A percentile compares a stretch with the other conserved stretches of the same genome.
These are phyloP conservation scores for Pedetes capensis DNA, from an alignment of 2,113 vertebrate genomes.

Conservation along the genomic window DNA sequence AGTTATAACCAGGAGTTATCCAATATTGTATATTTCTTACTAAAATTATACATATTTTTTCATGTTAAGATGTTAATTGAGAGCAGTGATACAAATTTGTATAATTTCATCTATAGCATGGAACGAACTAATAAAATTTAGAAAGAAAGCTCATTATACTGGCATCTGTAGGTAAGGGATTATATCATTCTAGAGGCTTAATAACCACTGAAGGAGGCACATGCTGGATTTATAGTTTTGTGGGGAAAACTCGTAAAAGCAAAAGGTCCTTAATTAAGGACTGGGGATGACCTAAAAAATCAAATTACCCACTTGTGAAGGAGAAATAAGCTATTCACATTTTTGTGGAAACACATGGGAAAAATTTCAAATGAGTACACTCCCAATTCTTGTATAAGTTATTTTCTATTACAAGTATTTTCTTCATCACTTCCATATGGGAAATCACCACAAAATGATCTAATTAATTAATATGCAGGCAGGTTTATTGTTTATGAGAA, in stretches of 20 bases:
- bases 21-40: background rate
- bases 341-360: background rate
- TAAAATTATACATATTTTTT: background rate
- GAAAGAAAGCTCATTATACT: conserved; percentile 48
- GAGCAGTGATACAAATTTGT: background rate
- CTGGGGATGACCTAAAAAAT: conserved; percentile 39
- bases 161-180: conserved; percentile 34
- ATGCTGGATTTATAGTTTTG: background rate
- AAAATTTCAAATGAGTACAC: background rate
- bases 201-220: conserved; percentile 3
- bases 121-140: background rate
- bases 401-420: conserved; percentile 18
- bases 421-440: conserved; percentile 41
- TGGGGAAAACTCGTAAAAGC: conserved; percentile 33
- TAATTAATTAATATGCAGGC: background rate
- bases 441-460: conserved; percentile 12
- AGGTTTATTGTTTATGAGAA: conserved; percentile 26
- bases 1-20: background rate
- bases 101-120: background rate
- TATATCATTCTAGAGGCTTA: conserved; percentile 21
- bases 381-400: background rate
- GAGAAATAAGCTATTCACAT: conserved; percentile 44
- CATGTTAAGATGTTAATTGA: background rate
- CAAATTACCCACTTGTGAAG: conserved; percentile 61
- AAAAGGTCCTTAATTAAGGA: conserved; percentile 61